Percentiles rank a stretch among this genome's conserved stretches.
Conservation (phyloP, 2,113 vertebrate genomes). For the Variabilichromis moorii region DNA sequence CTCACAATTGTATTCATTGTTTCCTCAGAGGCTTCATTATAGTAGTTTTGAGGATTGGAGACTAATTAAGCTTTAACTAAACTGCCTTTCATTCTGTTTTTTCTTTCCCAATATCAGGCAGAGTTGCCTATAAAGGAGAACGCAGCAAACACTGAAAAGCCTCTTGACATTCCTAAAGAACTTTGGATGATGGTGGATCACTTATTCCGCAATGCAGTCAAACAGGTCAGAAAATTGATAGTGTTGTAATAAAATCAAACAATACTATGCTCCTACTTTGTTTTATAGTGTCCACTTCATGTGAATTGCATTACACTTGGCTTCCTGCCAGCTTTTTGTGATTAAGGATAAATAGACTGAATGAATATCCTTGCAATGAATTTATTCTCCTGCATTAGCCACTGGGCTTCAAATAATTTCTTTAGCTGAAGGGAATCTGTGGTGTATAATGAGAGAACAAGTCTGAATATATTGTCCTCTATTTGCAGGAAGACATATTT, state of each 20-base stretch:
- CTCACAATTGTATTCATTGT: neutral
- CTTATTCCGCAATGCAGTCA: constrained; percentile 80
- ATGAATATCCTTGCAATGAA: neutral
- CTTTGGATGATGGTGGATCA: constrained; percentile 97
- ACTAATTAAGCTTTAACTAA: neutral
- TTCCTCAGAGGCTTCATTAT: neutral
- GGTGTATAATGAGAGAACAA: neutral
- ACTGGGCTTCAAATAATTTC: neutral
- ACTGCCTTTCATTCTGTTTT: neutral
- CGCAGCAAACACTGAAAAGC: constrained; percentile 63
- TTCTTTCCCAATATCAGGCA: constrained; percentile 53
- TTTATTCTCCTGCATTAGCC: neutral
- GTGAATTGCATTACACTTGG: neutral
- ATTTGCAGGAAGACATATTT: constrained; percentile 88
- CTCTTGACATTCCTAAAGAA: constrained; percentile 91
- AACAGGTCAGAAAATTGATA: constrained; percentile 74
- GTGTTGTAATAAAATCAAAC: neutral
- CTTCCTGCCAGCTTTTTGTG: neutral
- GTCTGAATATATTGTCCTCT: neutral
- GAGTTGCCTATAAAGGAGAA: constrained; percentile 47
- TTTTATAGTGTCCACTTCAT: neutral
- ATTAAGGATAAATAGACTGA: neutral
- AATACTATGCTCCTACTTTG: neutral
- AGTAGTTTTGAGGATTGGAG: neutral
- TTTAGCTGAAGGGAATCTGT: neutral